Evolutionary conservation across 1,140 invertebrate genomes (phyloP), one percentile per base, ranked within the genome.

Genomic region (Drosophila rhopaloa): DNA sequence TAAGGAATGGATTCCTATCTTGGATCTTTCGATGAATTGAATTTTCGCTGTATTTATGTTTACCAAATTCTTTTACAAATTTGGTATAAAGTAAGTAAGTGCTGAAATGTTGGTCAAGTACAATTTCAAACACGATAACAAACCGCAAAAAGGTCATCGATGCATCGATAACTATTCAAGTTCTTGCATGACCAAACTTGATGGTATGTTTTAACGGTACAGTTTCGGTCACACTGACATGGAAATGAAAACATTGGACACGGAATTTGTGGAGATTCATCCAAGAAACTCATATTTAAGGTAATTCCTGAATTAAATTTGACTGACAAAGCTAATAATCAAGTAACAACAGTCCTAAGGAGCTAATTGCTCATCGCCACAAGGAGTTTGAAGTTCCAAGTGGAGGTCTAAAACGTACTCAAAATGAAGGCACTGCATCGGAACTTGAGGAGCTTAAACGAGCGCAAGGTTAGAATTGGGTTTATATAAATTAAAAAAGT

Each of bases 351-450:
- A 91, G 89, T 60, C 50, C 81, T 7, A 19, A 60, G 19, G 65
- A 91, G 6, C 66, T 91, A 0, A 74, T 84, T 9, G 32, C 14
- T 1, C 66, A 74, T 16, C 81, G 89, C 0, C 72, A 89, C 57
- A 44, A 58, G 10, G 76, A 82, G 13, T 53, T 78, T 29, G 60
- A 77, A 38, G n/a, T 61, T 0, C 24, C 61, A 6, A 40, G 47
- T 19, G 48, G 53, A 5, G 84, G 89, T 2, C 55, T 89, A 0
- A 91, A 91, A 38, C 81, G 89, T 1, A 85, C 81, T 5, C 53
- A 55, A 19, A 50, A 74, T 44, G 78, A 91, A 58, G 75, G 59
- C 40, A 81, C 32, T n/a, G 55, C 47, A 4, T 19, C 24, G 1
- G 82, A 83, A 56, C 5, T 51, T 8, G 62, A 62, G 11, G 85